Conservation (phyloP, 2,888 invertebrate genomes). For the Tribolium freemani region DNA sequence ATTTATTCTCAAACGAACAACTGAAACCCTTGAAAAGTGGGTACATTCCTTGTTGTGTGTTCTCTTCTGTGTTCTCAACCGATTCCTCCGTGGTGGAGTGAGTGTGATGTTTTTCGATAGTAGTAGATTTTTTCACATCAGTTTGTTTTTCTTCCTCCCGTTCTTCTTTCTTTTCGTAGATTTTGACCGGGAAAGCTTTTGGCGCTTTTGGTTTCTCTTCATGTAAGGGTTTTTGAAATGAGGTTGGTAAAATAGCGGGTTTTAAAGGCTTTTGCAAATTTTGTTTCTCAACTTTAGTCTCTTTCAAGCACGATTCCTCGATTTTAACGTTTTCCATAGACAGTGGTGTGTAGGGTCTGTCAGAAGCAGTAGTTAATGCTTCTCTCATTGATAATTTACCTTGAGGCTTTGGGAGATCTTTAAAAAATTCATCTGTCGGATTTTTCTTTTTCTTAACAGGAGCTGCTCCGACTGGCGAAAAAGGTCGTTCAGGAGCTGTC, state of each 20-base stretch:
- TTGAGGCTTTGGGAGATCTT: constrained; percentile 64
- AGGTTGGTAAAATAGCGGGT: constrained; percentile 54
- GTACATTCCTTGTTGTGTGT: constrained; percentile 38
- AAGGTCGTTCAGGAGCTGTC: constrained; percentile 70
- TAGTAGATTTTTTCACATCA: constrained; percentile 33
- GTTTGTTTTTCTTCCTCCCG: constrained; percentile 33
- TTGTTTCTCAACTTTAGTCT: constrained; percentile 18
- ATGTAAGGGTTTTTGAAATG: constrained; percentile 53
- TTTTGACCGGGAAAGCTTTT: constrained; percentile 27
- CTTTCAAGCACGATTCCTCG: constrained; percentile 1
- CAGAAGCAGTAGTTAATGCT: constrained; percentile 77
- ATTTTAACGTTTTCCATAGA: constrained; percentile 48
- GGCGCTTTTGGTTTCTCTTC: constrained; percentile 49
- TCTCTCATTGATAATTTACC: constrained; percentile 62
- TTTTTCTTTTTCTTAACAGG: constrained; percentile 65
- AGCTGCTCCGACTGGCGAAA: constrained; percentile 68
- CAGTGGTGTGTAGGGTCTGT: constrained; percentile 76
- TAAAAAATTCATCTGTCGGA: constrained; percentile 61
- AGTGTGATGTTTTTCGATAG: constrained; percentile 45
- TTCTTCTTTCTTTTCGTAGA: constrained; percentile 48
- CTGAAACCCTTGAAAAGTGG: constrained; percentile 60
- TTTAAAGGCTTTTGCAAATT: constrained; percentile 52
- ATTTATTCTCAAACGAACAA: constrained; percentile 61
- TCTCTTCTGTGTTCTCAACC: constrained; percentile 33
- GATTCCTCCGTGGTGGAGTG: constrained; percentile 38